phyloP scores from a whole-genome alignment of 2,113 vertebrate species.

The Beaufortia kweichowensis region DNA sequence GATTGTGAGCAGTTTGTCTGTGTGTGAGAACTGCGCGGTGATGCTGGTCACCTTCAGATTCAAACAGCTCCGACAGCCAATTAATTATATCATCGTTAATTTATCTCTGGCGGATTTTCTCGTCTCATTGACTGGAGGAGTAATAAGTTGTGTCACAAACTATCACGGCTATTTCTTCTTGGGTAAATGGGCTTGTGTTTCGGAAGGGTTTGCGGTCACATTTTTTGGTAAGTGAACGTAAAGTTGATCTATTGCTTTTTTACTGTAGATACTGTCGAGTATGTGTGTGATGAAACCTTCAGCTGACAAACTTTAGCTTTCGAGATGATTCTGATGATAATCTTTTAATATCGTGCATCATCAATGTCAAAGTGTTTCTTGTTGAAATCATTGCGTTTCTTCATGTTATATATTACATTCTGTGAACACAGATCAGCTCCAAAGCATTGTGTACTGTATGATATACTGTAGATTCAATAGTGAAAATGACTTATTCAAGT shows the following conservation, averaged over 20 bases:
- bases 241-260: neutral
- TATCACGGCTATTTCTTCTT: constrained; percentile 85
- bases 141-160: constrained; percentile 83
- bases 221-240: constrained; percentile 84
- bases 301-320: no score
- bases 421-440: no score
- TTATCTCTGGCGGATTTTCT: constrained; percentile 86
- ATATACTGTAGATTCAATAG: no score
- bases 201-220: constrained; percentile 89
- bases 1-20: constrained; percentile 79
- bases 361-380: no score
- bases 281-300: no score
- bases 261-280: no score
- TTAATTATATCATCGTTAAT: constrained; percentile 88
- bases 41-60: constrained; percentile 84
- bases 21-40: constrained; percentile 85
- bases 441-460: no score
- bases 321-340: no score
- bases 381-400: no score
- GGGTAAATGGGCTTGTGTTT: constrained; percentile 82
- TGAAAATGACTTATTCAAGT: no score
- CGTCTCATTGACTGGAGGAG: constrained; percentile 81
- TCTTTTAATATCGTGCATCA: no score
- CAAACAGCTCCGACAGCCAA: constrained; percentile 82
- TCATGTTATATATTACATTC: no score